These are phyloP conservation scores for Drosophila tristis DNA, from an alignment of 1,140 invertebrate genomes.

Conservation along the genomic window DNA sequence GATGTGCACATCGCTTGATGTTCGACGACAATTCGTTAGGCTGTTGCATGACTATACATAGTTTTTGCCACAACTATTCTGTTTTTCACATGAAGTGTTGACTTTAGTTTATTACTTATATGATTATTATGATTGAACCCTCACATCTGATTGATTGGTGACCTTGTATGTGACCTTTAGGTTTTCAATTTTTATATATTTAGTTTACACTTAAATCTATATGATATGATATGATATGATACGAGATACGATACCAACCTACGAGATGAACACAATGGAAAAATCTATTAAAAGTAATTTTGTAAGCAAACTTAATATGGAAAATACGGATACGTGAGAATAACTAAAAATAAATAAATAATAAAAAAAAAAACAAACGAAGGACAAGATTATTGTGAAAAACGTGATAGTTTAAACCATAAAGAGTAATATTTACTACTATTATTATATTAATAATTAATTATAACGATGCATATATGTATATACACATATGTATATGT, in stretches of 20 bases:
- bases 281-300: slow-evolving; percentile 61
- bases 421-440: slow-evolving; percentile 82
- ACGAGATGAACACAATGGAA: slow-evolving; percentile 58
- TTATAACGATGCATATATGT: slow-evolving; percentile 67
- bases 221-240: slow-evolving; percentile 48
- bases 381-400: slow-evolving; percentile 78
- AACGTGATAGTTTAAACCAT: slow-evolving; percentile 82
- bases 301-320: slow-evolving; percentile 76
- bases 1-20: slow-evolving; percentile 13
- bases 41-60: slow-evolving; percentile 56
- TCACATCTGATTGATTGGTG: slow-evolving; percentile 31
- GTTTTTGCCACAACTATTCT: slow-evolving; percentile 58
- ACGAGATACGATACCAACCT: slow-evolving; percentile 42
- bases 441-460: slow-evolving; percentile 83
- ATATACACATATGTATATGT: slow-evolving; percentile 21
- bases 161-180: slow-evolving; percentile 55
- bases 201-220: slow-evolving; percentile 55
- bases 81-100: slow-evolving; percentile 68
- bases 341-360: slow-evolving; percentile 44
- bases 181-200: slow-evolving; percentile 68
- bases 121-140: too few species aligned
- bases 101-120: slow-evolving; percentile 59
- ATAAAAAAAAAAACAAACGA: slow-evolving; percentile 29
- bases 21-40: slow-evolving; percentile 47
- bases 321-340: slow-evolving; percentile 56